Evolutionary conservation across 2,797 vertebrate species (phyloP), one percentile per base, ranked within the genome.

Genomic region (Myotis myotis): DNA sequence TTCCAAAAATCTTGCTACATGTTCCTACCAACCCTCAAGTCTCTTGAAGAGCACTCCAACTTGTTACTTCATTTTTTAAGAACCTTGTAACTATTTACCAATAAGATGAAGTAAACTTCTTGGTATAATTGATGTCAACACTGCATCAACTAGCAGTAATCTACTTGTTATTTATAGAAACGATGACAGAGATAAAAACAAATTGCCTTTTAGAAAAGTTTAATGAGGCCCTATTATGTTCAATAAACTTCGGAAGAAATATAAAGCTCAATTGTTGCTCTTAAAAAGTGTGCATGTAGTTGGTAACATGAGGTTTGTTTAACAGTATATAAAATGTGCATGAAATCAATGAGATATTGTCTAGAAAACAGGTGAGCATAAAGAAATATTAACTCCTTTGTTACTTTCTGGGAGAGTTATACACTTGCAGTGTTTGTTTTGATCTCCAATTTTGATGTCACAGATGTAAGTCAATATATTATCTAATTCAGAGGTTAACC

Each of bases 91-190:
- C 47, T 91, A 79, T 93, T 95, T 95, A 85, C 89, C 70, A 93
- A 91, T 91, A 96, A 79, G n/a, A 93, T 66, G 82, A 93, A 95
- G 55, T 84, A 71, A 94, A 75, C 71, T 41, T 92, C 57, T 88
- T 70, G 6, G 36, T 82, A 19, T 96, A 95, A 96, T 80, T 95
- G 81, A 85, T 96, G 62, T 79, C 76, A 96, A 82, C 70, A 89
- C 75, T 47, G 19, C 83, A 93, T 78, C 80, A 71, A 86, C 80
- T 72, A 90, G 11, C 23, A 90, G 17, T 71, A 82, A 95, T 75
- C 33, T 81, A 87, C 8, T 53, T 66, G 28, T 64, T 94, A 94
- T 85, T 94, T 89, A 93, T 75, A 57, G 36, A 94, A 41, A 22
- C 25, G 44, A 74, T 51, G 89, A 81, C 15, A 71, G 6, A 81